Conservation (phyloP, 2,113 vertebrate species). For the Nesoenas mayeri region DNA sequence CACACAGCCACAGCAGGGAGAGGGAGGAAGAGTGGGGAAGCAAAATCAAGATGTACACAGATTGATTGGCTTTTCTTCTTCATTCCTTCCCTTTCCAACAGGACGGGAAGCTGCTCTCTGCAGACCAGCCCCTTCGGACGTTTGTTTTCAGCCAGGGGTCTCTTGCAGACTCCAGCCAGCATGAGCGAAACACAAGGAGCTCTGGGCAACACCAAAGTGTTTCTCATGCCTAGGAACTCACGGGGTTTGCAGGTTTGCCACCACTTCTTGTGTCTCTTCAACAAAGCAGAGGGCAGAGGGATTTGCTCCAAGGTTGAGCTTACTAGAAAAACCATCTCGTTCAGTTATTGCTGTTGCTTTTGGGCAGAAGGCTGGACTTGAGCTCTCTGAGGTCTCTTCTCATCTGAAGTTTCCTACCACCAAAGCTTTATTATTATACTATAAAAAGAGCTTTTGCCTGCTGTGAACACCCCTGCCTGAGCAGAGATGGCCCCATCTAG, state of each 20-base stretch:
- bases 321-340: neutral
- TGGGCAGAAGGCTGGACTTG: neutral
- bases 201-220: rapidly evolving
- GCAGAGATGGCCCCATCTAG: neutral
- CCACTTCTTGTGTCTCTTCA: neutral
- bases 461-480: neutral
- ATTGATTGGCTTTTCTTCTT: neutral
- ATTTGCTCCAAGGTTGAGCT: neutral
- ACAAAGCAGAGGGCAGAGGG: neutral
- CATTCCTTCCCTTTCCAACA: neutral
- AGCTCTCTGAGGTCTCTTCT: neutral
- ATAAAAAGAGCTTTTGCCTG: neutral
- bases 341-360: neutral
- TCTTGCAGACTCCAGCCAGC: neutral
- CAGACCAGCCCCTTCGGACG: neutral
- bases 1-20: neutral
- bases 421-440: neutral
- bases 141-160: neutral
- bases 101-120: neutral
- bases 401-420: neutral
- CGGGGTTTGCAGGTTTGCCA: neutral
- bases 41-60: neutral
- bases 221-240: neutral
- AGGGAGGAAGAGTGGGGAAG: neutral
- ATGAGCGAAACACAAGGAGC: neutral